Evolutionary conservation across 2,797 vertebrate genomes (phyloP), one percentile per base, ranked within the genome.

Genomic region (Gobionotothen gibberifrons): DNA sequence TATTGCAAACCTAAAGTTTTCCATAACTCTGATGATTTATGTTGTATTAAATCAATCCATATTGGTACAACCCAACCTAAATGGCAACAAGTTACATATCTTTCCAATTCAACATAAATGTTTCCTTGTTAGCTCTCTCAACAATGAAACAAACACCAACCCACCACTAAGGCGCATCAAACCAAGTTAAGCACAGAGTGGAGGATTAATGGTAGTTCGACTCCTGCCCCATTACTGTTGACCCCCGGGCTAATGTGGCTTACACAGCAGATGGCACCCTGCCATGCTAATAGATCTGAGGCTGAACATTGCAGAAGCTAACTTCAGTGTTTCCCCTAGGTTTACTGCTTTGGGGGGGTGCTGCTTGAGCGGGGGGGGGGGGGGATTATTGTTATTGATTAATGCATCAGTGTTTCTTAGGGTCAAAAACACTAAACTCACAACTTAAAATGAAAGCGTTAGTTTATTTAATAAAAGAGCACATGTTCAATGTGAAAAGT

Each of bases 241-340:
- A 89, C 89, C 90, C 87, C 76, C 40, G 21, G 74, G 77, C 79
- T 83, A 90, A 90, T 87, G 78, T 87, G 82, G 74, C 85, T 87
- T 79, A 86, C 74, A 52, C 85, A 85, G 85, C 89, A 92, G 84
- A 86, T 88, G 86, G 87, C 86, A 70, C 55, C 22, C 46, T 59
- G 83, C 87, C 78, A 85, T 68, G 72, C 79, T 85, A 90, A 90
- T 85, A 82, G 78, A 72, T 71, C 79, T 60, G 47, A 83, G 59
- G 86, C 80, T 84, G 69, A 84, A 85, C 80, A 76, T 51, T 57
- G 72, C 83, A 79, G 72, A 47, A 78, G 68, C 71, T 66, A 69
- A 60, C 86, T n/a, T n/a, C n/a, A n/a, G n/a, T n/a, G n/a, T n/a
- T n/a, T n/a, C n/a, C n/a, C n/a, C n/a, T n/a, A n/a, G n/a, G n/a